Percentiles rank a stretch among this genome's conserved stretches.
These are phyloP conservation scores for Sipunculus nudus DNA, from an alignment of 2,888 invertebrate species.

Conservation along the genomic window DNA sequence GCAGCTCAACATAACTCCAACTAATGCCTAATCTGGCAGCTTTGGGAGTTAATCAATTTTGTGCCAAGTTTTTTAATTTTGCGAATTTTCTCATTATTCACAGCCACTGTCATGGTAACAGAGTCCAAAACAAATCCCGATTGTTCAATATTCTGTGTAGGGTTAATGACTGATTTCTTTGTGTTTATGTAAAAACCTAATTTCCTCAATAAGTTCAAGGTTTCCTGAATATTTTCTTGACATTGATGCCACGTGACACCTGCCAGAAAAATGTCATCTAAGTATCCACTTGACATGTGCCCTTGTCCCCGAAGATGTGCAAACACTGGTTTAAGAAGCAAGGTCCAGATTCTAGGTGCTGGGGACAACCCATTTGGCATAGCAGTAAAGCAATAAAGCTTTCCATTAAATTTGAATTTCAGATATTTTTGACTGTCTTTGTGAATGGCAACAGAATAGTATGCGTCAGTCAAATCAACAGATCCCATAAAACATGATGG, in stretches of 20 bases:
- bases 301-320: slow-evolving; percentile 18
- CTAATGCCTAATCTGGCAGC: slow-evolving; percentile 1
- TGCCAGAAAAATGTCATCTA: slow-evolving; percentile 26
- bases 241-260: slow-evolving; percentile 6
- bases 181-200: slow-evolving; percentile 27
- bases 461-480: no score
- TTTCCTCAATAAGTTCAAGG: slow-evolving; percentile 9
- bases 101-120: slow-evolving; percentile 24
- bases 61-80: not conserved
- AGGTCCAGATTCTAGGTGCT: slow-evolving; percentile 21
- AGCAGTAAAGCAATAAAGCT: no score
- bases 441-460: no score
- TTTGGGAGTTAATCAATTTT: not conserved
- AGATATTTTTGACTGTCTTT: no score
- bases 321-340: slow-evolving; percentile 27
- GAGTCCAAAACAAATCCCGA: slow-evolving; percentile 35
- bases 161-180: slow-evolving; percentile 25
- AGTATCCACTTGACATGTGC: slow-evolving; percentile 16
- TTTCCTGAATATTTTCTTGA: slow-evolving; percentile 8
- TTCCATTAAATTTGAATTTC: no score
- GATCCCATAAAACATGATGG: no score
- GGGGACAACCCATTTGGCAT: slow-evolving; percentile 19
- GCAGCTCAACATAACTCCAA: slow-evolving; percentile 2
- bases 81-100: slow-evolving; percentile 5
- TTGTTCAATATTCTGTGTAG: slow-evolving; percentile 22